Conservation (phyloP, 2,888 invertebrate species). For the Pammene aurita region DNA sequence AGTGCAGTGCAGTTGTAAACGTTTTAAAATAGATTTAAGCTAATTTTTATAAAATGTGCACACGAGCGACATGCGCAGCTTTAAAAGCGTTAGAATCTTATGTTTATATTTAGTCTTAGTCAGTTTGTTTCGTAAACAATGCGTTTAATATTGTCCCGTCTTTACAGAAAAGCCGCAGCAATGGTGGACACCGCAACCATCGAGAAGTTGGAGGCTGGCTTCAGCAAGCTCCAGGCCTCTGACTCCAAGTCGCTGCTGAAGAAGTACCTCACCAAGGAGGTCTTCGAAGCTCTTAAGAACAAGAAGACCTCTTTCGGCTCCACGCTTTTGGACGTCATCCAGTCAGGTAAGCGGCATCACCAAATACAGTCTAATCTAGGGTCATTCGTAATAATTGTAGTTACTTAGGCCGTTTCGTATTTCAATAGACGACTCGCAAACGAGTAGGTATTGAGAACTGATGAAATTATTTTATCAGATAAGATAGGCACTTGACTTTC, state of each 20-base stretch:
- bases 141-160: slow-evolving; percentile 42
- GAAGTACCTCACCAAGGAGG: slow-evolving; percentile 95
- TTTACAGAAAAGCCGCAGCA: slow-evolving; percentile 87
- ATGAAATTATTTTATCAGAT: slow-evolving; percentile 4
- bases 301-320: slow-evolving; percentile 97
- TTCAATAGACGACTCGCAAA: neutral
- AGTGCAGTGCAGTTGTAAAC: slow-evolving; percentile 40
- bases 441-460: neutral
- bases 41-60: slow-evolving; percentile 66
- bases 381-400: neutral
- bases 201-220: slow-evolving; percentile 96
- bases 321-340: slow-evolving; percentile 95
- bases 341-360: slow-evolving; percentile 88
- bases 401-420: neutral
- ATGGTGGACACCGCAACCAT: slow-evolving; percentile 97
- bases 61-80: slow-evolving; percentile 77
- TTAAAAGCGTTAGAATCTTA: slow-evolving; percentile 74
- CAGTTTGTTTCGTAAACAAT: slow-evolving; percentile 15
- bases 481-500: slow-evolving; percentile 7
- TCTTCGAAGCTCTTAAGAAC: slow-evolving; percentile 95
- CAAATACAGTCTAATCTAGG: neutral
- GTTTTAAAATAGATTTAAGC: slow-evolving; percentile 35
- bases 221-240: slow-evolving; percentile 92
- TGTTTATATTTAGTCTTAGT: slow-evolving; percentile 43
- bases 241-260: slow-evolving; percentile 98